Evolutionary conservation across 1,140 invertebrate genomes (phyloP), one percentile per base, ranked within the genome.

Genomic region (Cataglyphis hispanica): DNA sequence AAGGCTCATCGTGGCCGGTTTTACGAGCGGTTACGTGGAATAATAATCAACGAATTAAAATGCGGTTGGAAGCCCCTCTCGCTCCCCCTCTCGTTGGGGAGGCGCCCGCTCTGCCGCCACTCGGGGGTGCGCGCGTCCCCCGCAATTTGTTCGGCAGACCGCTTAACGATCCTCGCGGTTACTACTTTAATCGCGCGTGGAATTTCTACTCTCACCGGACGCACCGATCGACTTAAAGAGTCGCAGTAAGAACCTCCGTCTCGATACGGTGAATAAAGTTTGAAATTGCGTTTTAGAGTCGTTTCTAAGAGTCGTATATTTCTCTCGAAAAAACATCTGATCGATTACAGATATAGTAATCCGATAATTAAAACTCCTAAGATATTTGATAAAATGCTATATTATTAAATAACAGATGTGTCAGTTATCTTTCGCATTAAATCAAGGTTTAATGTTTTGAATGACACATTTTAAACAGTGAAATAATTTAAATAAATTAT

Each of bases 1-100:
- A 92, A 85, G 77, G 63, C 70, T 89, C 86, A 91, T 90, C 87
- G 80, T 64, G 84, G 63, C 43, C 25, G 53, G 37, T 81, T 91
- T 92, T 91, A 91, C 86, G 90, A 91, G 83, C 83, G 40, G 84
- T 84, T 86, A 87, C 22, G 27, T 64, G 70, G 87, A 89, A 86
- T 83, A 72, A 85, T 85, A 90, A 90, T 91, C 89, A 88, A 87
- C 60, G 85, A 87, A 88, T 88, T 69, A 76, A 88, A 86, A 86
- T 40, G 72, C 53, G 27, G 78, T 50, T 88, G 61, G 46, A 80
- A 89, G 70, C 1, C 19, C 25, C 40, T 34, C 25, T 69, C 56
- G 25, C n/a, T 70, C 16, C 6, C 27, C 72, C 61, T 77, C 40
- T 40, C 40, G 31, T 58, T 16, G 34, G 19, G 8, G 16, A 75